Evolutionary conservation across 2,888 invertebrate genomes (phyloP).

Genomic region (Tromatobia lineatoria): DNA sequence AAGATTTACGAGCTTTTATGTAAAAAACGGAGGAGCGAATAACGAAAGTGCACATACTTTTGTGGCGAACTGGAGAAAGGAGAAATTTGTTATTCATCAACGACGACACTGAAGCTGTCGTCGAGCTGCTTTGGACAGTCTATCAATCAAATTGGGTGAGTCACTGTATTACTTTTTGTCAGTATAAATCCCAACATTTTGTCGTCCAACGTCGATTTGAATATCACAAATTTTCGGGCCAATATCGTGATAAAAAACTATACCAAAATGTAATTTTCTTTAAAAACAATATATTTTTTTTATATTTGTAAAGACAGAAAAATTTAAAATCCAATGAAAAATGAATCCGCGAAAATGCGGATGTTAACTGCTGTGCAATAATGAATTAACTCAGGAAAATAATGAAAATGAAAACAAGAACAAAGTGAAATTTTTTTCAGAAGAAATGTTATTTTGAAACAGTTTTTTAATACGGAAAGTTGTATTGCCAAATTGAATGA

Average conservation of each 20-base stretch:
- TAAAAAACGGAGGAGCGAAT: background rate
- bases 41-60: background rate
- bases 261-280: background rate
- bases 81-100: background rate
- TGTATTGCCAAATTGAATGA: too few species aligned
- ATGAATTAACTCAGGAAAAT: too few species aligned
- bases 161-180: conserved; percentile 1
- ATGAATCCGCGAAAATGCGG: background rate
- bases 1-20: background rate
- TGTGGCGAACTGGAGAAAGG: background rate
- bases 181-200: background rate
- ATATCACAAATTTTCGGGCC: background rate
- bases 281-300: background rate
- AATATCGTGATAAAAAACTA: background rate
- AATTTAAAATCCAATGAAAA: background rate
- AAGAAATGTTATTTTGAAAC: too few species aligned
- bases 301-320: background rate
- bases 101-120: conserved; percentile 17
- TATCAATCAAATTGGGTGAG: conserved; percentile 40
- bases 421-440: too few species aligned
- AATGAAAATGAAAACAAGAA: too few species aligned
- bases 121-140: conserved; percentile 8
- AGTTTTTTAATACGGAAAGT: too few species aligned
- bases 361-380: too few species aligned
- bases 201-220: background rate